Evolutionary conservation across 1,140 invertebrate species (phyloP).

Genomic region (Spodoptera frugiperda): DNA sequence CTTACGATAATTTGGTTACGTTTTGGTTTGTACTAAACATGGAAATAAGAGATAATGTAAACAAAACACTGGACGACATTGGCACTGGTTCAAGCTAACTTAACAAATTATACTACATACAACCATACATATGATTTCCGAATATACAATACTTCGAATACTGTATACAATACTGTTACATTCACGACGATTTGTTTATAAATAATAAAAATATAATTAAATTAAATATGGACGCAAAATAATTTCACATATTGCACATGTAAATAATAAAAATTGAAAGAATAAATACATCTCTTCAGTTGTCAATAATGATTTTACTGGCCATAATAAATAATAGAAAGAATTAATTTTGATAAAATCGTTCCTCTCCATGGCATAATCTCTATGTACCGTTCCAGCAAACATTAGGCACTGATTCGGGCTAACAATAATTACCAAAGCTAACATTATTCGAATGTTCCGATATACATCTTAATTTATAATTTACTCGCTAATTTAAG

Average conservation of each 20-base stretch:
- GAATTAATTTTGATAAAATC: constrained; percentile 43
- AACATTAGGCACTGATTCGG: constrained; percentile 69
- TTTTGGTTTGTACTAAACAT: constrained; percentile 70
- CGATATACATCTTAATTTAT: constrained; percentile 74
- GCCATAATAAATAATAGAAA: constrained; percentile 56
- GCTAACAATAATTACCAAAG: constrained; percentile 80
- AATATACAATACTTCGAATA: constrained; percentile 71
- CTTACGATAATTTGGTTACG: constrained; percentile 73
- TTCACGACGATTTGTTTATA: constrained; percentile 72
- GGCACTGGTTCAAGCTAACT: constrained; percentile 67
- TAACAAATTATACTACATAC: constrained; percentile 63
- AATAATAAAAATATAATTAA: constrained; percentile 58
- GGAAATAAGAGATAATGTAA: constrained; percentile 52
- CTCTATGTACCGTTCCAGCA: constrained; percentile 66
- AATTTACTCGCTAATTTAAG: constrained; percentile 57
- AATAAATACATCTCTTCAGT: constrained; percentile 53
- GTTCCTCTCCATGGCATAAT: constrained; percentile 61
- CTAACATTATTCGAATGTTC: constrained; percentile 71
- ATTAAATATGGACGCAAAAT: constrained; percentile 80
- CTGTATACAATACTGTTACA: constrained; percentile 78
- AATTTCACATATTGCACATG: constrained; percentile 81
- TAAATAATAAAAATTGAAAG: constrained; percentile 58
- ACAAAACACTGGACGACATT: constrained; percentile 64
- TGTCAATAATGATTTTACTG: constrained; percentile 55
- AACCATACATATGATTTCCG: constrained; percentile 54